phyloP scores from a whole-genome alignment of 2,113 vertebrate genomes.

The Chlorocebus sabaeus region DNA sequence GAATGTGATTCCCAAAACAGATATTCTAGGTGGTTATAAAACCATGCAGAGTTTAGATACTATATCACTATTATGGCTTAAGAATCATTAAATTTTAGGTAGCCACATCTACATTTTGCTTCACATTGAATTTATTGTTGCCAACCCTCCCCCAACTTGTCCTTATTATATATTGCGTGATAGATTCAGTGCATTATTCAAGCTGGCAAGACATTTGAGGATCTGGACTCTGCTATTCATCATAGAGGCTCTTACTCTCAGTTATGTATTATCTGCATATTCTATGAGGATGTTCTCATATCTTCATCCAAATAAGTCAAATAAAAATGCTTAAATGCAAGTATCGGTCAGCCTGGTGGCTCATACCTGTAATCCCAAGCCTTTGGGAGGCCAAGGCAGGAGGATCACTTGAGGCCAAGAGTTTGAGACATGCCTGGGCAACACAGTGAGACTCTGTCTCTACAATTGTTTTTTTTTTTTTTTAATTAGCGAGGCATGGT shows the following conservation, averaged over 20 bases:
- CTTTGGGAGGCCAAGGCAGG: no score
- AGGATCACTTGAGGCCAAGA: no score
- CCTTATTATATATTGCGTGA: not conserved
- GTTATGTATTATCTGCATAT: not conserved
- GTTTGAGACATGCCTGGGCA: no score
- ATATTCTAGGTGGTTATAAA: not conserved
- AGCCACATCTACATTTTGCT: not conserved
- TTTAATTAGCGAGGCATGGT: no score
- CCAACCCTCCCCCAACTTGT: not conserved
- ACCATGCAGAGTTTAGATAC: not conserved
- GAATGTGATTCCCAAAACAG: not conserved
- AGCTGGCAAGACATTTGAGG: not conserved
- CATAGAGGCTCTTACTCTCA: not conserved
- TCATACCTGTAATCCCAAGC: no score
- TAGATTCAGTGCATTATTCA: not conserved
- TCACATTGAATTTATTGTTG: not conserved
- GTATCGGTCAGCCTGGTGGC: not conserved
- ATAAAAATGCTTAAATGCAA: not conserved
- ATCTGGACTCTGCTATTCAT: not conserved
- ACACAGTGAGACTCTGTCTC: no score
- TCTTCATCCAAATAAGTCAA: not conserved
- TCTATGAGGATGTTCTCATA: not conserved
- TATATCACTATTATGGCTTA: not conserved
- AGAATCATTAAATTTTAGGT: not conserved
- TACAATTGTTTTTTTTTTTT: no score